Percentiles rank a stretch among this genome's conserved stretches.
These are phyloP conservation scores for Champsocephalus gunnari DNA, from an alignment of 2,797 vertebrate genomes.

Conservation along the genomic window DNA sequence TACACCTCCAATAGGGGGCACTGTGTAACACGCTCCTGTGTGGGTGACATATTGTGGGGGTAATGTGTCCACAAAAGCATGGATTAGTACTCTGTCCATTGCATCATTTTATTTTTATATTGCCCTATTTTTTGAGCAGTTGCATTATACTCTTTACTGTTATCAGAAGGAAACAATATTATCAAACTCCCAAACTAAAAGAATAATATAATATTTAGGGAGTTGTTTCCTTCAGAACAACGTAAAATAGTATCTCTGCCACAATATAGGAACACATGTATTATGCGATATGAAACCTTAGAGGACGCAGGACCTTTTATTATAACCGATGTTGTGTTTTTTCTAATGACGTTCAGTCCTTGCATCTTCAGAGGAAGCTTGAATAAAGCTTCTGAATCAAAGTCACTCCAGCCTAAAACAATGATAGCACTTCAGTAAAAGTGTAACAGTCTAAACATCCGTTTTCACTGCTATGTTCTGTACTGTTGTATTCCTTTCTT, in stretches of 20 bases:
- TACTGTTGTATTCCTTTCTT: constrained; percentile 61
- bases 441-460: constrained; percentile 65
- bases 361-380: constrained; percentile 1
- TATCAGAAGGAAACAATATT: not conserved
- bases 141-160: not conserved
- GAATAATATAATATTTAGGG: not conserved
- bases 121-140: not conserved
- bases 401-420: not conserved
- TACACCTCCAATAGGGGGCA: constrained; percentile 81
- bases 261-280: not conserved
- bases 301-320: not conserved
- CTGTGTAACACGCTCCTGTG: constrained; percentile 72
- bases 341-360: not conserved
- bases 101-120: constrained; percentile 4
- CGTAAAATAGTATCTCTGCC: not conserved
- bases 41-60: constrained; percentile 37
- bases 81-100: not conserved
- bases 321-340: not conserved
- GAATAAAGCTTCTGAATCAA: not conserved
- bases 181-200: not conserved
- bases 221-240: not conserved
- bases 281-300: not conserved
- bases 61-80: constrained; percentile 28
- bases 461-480: constrained; percentile 62
- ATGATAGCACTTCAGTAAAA: constrained; percentile 31